Evolutionary conservation across 2,797 vertebrate species (phyloP), one percentile per base, ranked within the genome.

Genomic region (Saxicola maurus): DNA sequence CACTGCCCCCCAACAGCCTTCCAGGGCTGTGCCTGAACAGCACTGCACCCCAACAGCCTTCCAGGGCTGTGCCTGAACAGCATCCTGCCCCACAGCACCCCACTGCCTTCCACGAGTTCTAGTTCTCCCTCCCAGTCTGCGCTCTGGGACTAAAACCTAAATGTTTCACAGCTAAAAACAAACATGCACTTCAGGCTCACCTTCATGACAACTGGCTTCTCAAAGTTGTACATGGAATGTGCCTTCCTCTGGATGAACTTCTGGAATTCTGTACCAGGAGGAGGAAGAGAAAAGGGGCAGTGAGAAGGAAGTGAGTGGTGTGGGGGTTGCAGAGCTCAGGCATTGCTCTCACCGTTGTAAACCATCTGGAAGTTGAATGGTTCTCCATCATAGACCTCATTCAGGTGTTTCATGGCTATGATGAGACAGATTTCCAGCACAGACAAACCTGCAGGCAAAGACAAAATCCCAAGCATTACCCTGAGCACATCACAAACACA

Each of bases 281-380:
- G 1, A 37, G 73, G 11, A 18, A 37, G 17, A 31, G 43, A 35
- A 13, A n/a, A n/a, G 8, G 28, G 37, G 68, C 10, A 65, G 37
- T 75, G 2, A 24, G 37, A 14, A 31, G 59, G 28, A 14, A n/a
- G 27, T 0, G 3, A 17, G 38, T 3, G 15, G 53, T 5, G 23
- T 0, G 6, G 31, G 4, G 20, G 3, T 2, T 5, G 49, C 6
- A 0, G 21, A 30, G 46, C 4, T n/a, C 20, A 2, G 12, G 60
- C 17, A 1, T 7, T 49, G 38, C 66, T 84, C 89, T 96, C 72
- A 99, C 99, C 99, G 2, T 99, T 99, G 96, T 99, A 98, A 71
- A 99, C 98, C 99, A 99, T 99, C 86, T 99, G 98, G 92, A 99
- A 98, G 95, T 99, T 99, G 95, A 99, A 99, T 0, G 99, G 99